Base-by-base conservation (phyloP, 2,113 vertebrate genomes). In the Talpa occidentalis region DNA sequence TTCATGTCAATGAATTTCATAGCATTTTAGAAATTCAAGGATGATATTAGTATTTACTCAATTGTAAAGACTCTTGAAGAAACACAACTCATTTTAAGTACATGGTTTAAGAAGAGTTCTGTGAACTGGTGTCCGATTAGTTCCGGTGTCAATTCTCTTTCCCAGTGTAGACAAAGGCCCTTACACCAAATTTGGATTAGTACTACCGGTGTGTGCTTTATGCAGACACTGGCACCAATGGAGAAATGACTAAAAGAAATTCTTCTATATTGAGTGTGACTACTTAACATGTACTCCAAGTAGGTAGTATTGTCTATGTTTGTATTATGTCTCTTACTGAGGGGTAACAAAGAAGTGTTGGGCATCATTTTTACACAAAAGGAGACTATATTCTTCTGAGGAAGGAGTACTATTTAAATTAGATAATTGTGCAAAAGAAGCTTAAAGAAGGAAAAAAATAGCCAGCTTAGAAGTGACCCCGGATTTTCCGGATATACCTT, bases 1-100 rank as follows among this genome's bases (percentile, higher is more conserved):
- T 78, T 28, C 72, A 66, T 12, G 8, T 85, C 37, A 84, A 44
- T 47, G 2, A 70, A 91, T 81, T 44, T 54, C 82, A 24, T 26
- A 69, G 30, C 47, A 52, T 73, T 80, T 62, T 30, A 85, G 30
- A 94, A 66, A 79, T 62, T 74, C 42, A 60, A 17, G n/a, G 66
- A 78, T 77, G 16, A 52, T 49, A 60, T 62, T 96, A 40, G 2
- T 80, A 17, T 72, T 78, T 49, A 88, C 52, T 88, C 47, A 62
- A 44, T 21, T n/a, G 26, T 7, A 79, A 86, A 91, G 26, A 62
- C 56, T 44, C 0, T 26, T 88, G 66, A 74, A 62, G 52, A 52
- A n/a, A 84, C 15, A 88, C 10, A 70, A 19, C 5, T 37, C 67
- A 37, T 24, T 76, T 12, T 1, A 35, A 77, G 15, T 52, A n/a